A percentile compares a stretch with the other conserved stretches of the same genome.
These are phyloP conservation scores for Zaprionus camerounensis DNA, from an alignment of 1,140 invertebrate genomes.

Conservation along the genomic window DNA sequence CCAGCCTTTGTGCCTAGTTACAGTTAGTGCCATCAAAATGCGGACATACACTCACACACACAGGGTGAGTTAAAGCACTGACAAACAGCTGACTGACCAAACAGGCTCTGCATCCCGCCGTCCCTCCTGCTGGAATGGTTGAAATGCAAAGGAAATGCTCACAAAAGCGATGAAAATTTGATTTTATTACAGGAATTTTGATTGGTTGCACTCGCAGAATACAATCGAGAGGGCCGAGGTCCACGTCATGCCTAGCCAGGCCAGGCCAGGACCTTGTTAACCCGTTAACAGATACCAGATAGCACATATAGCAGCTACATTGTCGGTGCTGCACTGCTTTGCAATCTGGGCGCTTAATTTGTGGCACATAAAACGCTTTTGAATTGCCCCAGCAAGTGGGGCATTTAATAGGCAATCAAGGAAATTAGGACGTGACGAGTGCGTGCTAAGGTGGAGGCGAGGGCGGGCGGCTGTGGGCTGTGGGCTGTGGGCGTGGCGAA, in stretches of 20 bases:
- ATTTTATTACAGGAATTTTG: constrained; percentile 82
- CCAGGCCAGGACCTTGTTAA: background rate
- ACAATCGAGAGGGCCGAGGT: background rate
- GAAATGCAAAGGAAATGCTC: constrained; percentile 71
- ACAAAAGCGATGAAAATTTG: constrained; percentile 79
- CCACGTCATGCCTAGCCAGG: no score
- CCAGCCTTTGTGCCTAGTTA: constrained; percentile 66
- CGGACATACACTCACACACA: constrained; percentile 28
- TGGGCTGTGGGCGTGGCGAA: no score
- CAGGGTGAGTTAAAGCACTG: constrained; percentile 32
- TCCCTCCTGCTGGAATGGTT: constrained; percentile 7
- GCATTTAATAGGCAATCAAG: constrained; percentile 41
- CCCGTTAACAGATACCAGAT: background rate
- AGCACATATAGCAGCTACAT: background rate
- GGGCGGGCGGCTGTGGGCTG: no score
- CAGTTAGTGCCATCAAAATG: constrained; percentile 54
- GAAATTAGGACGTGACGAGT: constrained; percentile 45
- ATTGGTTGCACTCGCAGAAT: constrained; percentile 74
- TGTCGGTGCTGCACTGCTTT: background rate
- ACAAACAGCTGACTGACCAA: constrained; percentile 37
- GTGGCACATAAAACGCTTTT: constrained; percentile 33
- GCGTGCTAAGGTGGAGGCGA: background rate
- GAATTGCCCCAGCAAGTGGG: constrained; percentile 23
- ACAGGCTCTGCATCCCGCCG: background rate
- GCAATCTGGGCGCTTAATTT: constrained; percentile 2